Base-by-base conservation (phyloP, 2,113 vertebrate species). In the Aphelocoma coerulescens region DNA sequence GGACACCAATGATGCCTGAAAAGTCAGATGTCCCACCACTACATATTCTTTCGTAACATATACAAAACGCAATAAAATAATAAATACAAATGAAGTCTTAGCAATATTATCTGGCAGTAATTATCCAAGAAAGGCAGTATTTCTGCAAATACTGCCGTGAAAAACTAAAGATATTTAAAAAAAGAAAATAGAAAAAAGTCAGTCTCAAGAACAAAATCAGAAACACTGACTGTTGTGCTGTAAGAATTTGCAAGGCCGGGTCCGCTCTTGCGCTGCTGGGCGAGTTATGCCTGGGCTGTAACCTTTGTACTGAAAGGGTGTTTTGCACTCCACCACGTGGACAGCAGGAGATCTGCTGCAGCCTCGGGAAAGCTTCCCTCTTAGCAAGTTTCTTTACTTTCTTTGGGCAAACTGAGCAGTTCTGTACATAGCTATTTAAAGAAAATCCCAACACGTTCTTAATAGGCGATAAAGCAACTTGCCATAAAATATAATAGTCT, bases 321-420 rank as follows among this genome's bases (percentile, higher is more conserved):
- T 24, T 69, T 44, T 84, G 55, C 68, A 63, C 89, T 55, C 96
- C 96, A 94, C 87, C 85, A 30, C 66, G 94, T 88, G 97, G 96
- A 80, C 80, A 85, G 76, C 57, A 87, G 51, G 88, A 89, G 80
- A 32, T 77, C 71, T 72, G 93, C 15, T 71, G 81, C 44, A 86
- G 76, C 59, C 74, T 94, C 57, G 52, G 73, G 54, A 83, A 65
- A 39, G 41, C 20, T 71, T 46, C 55, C 65, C 51, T 58, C 46
- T 59, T 13, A 24, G 26, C 24, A 58, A 24, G 20, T n/a, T 76
- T 51, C n/a, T 39, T 39, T 37, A 54, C 19, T 91, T 83, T 67
- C 33, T 39, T 91, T 13, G 80, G 78, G 33, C 35, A 88, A 96
- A 93, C 16, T 4, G 62, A 91, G 68, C 43, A 91, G 62, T 13